Percentiles rank a stretch among this genome's conserved stretches.
These are phyloP conservation scores for Propithecus perrieri DNA, from an alignment of 2,797 vertebrate genomes.

Conservation along the genomic window DNA sequence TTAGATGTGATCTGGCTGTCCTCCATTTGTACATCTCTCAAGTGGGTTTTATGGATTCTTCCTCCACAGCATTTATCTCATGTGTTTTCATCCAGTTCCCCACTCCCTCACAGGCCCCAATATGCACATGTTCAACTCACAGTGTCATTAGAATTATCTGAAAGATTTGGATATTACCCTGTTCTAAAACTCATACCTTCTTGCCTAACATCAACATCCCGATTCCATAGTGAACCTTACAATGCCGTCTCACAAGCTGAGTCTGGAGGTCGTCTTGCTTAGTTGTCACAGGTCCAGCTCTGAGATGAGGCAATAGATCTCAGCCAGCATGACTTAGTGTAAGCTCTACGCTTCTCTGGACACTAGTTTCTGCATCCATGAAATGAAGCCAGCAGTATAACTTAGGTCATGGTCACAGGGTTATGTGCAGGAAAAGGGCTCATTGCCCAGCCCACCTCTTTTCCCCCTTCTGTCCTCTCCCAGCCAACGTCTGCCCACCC, in stretches of 20 bases:
- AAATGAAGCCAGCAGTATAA: neutral
- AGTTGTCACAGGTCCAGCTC: neutral
- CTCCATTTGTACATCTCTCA: neutral
- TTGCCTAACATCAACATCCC: neutral
- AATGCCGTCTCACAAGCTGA: neutral
- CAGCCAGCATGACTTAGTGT: accelerated
- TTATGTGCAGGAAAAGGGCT: neutral
- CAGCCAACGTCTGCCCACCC: too few relatives aligned
- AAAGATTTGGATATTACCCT: neutral
- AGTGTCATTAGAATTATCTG: neutral
- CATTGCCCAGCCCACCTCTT: neutral
- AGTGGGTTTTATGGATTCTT: neutral
- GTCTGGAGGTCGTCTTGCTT: too few relatives aligned
- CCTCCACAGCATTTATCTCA: neutral
- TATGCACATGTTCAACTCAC: neutral
- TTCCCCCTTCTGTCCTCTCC: neutral
- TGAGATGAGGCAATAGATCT: neutral
- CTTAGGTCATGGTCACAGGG: too few relatives aligned
- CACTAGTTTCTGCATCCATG: too few relatives aligned
- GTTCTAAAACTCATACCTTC: neutral
- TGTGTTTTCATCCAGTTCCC: too few relatives aligned
- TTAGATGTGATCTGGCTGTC: too few relatives aligned
- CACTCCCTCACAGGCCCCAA: accelerated
- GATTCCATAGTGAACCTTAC: too few relatives aligned
- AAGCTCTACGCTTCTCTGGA: accelerated